Percentiles rank a stretch among this genome's conserved stretches.
Conservation (phyloP, 2,797 vertebrate genomes). For the Synanceia verrucosa region DNA sequence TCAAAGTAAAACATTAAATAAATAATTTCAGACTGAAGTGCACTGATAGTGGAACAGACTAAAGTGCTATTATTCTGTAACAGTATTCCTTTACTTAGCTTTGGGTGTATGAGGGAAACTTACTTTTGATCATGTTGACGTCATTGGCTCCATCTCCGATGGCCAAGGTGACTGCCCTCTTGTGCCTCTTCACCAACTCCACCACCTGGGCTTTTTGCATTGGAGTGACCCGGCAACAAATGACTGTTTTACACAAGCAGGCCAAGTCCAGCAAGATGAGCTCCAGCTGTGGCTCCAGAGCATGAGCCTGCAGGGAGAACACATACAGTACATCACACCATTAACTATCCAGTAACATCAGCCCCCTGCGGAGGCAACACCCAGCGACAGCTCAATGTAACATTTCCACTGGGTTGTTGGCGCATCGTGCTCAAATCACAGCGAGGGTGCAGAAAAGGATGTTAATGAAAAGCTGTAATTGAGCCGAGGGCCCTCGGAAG, state of each 20-base stretch:
- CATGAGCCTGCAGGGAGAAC: constrained; percentile 75
- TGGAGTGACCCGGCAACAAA: constrained; percentile 87
- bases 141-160: constrained; percentile 88
- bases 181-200: constrained; percentile 86
- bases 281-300: constrained; percentile 83
- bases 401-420: constrained; percentile 13
- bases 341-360: constrained; percentile 15
- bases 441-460: constrained; percentile 39
- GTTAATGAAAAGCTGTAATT: constrained; percentile 68
- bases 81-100: no score
- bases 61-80: no score
- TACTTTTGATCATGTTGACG: constrained; percentile 91
- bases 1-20: neutral
- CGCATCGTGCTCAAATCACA: constrained; percentile 17
- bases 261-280: constrained; percentile 83
- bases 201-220: constrained; percentile 89
- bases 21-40: neutral
- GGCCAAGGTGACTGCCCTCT: constrained; percentile 84
- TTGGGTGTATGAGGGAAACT: constrained; percentile 26
- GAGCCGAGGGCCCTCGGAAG: constrained; percentile 48
- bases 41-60: neutral
- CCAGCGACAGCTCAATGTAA: constrained; percentile 18
- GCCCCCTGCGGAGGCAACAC: constrained; percentile 37
- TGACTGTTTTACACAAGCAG: constrained; percentile 86
- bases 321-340: constrained; percentile 34